Percentiles rank a stretch among this genome's conserved stretches.
Conservation (phyloP, 2,888 invertebrate genomes). For the Hirtodrosophila duncani region DNA sequence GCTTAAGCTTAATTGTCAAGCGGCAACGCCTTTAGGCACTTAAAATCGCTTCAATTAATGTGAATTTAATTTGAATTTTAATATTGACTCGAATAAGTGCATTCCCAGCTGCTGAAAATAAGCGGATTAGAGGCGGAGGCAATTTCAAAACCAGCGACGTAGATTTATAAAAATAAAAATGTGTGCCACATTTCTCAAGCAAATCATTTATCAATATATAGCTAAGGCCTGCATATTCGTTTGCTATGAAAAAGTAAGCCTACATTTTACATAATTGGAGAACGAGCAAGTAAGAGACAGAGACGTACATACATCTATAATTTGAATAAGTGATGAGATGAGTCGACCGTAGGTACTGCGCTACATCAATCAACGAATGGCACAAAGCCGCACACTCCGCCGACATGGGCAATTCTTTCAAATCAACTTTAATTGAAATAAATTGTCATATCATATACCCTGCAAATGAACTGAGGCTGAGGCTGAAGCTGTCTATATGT, state of each 20-base stretch:
- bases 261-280: constrained; percentile 1
- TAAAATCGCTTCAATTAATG: constrained; percentile 14
- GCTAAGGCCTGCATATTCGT: too few relatives aligned
- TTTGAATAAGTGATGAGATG: constrained; percentile 11
- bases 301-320: too few relatives aligned
- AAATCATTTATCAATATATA: too few relatives aligned
- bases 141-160: too few relatives aligned
- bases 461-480: constrained; percentile 37
- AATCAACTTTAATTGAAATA: constrained; percentile 75
- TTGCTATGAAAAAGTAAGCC: background rate
- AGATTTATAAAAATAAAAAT: too few relatives aligned
- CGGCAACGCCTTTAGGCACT: too few relatives aligned
- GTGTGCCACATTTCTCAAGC: too few relatives aligned
- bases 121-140: too few relatives aligned
- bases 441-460: constrained; percentile 71
- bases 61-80: constrained; percentile 30
- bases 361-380: constrained; percentile 47
- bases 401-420: constrained; percentile 41
- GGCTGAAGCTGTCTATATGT: constrained; percentile 25
- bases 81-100: too few relatives aligned
- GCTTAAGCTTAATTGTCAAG: too few relatives aligned
- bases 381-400: background rate
- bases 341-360: constrained; percentile 13
- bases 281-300: too few relatives aligned
- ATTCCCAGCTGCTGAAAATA: too few relatives aligned